Percentiles rank a stretch among this genome's conserved stretches.
These are phyloP conservation scores for Chaetodon trifascialis DNA, from an alignment of 2,113 vertebrate genomes.

Conservation along the genomic window DNA sequence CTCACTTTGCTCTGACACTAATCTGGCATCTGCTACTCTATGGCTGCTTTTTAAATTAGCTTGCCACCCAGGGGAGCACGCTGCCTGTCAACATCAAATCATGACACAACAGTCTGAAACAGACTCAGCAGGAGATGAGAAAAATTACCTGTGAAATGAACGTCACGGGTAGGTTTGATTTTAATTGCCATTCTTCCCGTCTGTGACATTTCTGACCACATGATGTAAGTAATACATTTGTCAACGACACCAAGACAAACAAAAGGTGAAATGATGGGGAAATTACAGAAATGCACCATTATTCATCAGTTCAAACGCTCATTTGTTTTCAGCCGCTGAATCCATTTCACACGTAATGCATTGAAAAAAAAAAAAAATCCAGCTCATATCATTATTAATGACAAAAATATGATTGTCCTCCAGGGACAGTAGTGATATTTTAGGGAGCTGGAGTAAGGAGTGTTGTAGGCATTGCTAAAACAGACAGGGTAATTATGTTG, in stretches of 20 bases:
- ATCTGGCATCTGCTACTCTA: conserved; percentile 75
- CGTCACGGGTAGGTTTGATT: conserved; percentile 5
- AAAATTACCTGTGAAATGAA: conserved; percentile 44
- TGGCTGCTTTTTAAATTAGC: conserved; percentile 75
- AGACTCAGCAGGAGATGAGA: conserved; percentile 47
- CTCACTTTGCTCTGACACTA: conserved; percentile 74
- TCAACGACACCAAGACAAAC: neutral
- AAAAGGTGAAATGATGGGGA: neutral
- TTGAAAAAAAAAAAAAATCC: neutral
- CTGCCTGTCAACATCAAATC: conserved; percentile 68
- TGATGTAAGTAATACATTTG: conserved; percentile 9
- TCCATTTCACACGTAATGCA: neutral
- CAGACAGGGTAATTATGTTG: conserved; percentile 32
- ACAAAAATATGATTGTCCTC: neutral
- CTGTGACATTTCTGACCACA: conserved; percentile 10
- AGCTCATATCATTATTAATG: neutral
- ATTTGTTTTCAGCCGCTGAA: neutral
- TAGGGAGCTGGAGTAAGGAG: neutral
- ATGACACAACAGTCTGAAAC: conserved; percentile 55
- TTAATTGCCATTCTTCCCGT: conserved; percentile 39
- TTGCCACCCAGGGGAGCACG: conserved; percentile 56
- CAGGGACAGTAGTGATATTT: conserved; percentile 15
- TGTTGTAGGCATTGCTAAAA: neutral
- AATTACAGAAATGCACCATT: neutral
- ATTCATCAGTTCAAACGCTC: neutral